Base-by-base conservation (phyloP, 2,113 vertebrate species). In the Serinus canaria region DNA sequence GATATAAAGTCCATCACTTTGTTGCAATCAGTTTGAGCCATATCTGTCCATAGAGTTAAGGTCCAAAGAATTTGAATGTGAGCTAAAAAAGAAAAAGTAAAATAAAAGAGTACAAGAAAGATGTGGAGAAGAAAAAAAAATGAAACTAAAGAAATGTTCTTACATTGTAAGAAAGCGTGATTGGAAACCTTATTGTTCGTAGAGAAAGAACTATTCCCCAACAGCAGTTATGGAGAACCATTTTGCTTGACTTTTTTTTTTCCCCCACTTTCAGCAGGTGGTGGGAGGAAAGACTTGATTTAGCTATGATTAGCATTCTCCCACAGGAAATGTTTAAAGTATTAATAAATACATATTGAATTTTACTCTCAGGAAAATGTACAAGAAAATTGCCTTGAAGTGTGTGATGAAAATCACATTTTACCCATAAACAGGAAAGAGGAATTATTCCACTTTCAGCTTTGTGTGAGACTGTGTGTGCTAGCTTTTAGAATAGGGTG, bases 271-370 rank as follows among this genome's bases (percentile, higher is more conserved):
- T 82, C 15, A 83, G 37, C 24, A 84, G 70, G n/a, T 59, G n/a
- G 39, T 73, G 20, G 62, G 70, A 85, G 50, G 39, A 92, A 77
- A 79, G 25, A n/a, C 10, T 86, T 39, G 53, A 81, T 95, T 89
- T 93, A 89, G 30, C 31, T 21, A 39, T 62, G 49, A 69, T 93
- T 87, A 70, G 5, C 27, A 43, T 80, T 93, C 8, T 83, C 47
- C 69, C 47, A 72, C 37, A 58, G 64, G 53, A 52, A 91, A 5
- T 3, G 11, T 70, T 52, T 73, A 35, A 89, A 83, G 21, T 70
- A 69, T 90, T 91, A 94, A 97, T 89, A 97, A 94, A 96, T 97
- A 96, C 73, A 86, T 96, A 92, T 95, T 95, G 59, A 92, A 88
- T 91, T 49, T n/a, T 28, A 49, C 11, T 66, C 94, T 89, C 62